Conservation (phyloP, 2,888 invertebrate genomes). For the Stegophylla sp. region DNA sequence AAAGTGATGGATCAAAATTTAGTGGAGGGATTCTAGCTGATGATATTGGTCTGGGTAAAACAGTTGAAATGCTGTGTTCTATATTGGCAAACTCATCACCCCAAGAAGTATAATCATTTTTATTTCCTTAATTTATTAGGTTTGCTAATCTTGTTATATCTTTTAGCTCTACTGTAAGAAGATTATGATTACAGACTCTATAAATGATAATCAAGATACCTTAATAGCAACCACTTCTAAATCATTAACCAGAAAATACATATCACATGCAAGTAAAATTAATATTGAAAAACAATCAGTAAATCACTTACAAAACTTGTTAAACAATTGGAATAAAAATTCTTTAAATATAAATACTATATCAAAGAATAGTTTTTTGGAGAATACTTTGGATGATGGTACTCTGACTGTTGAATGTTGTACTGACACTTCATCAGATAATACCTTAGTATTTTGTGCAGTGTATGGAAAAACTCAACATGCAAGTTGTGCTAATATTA, state of each 20-base stretch:
- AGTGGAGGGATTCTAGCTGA: constrained; percentile 93
- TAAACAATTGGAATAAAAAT: constrained; percentile 31
- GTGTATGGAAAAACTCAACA: constrained; percentile 73
- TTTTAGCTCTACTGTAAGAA: constrained; percentile 28
- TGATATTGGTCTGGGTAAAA: constrained; percentile 96
- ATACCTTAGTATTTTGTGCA: constrained; percentile 67
- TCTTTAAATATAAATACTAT: constrained; percentile 28
- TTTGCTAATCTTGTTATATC: background rate
- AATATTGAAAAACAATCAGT: background rate
- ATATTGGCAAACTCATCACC: constrained; percentile 46
- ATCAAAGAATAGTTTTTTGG: background rate
- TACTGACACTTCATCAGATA: constrained; percentile 64
- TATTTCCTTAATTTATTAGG: background rate
- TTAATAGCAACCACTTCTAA: background rate
- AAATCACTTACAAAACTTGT: background rate
- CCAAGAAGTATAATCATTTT: constrained; percentile 27
- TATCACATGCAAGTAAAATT: background rate
- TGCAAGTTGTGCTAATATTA: constrained; percentile 70
- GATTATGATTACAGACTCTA: background rate
- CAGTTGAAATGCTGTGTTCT: constrained; percentile 87
- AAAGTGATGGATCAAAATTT: constrained; percentile 85
- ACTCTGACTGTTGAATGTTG: constrained; percentile 65
- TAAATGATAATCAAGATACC: background rate
- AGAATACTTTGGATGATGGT: background rate
- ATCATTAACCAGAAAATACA: constrained; percentile 29